Percentiles rank a stretch among this genome's conserved stretches.
These are phyloP conservation scores for Trachythela sp. DNA, from an alignment of 64 coral and sea anemone genomes.

Conservation along the genomic window DNA sequence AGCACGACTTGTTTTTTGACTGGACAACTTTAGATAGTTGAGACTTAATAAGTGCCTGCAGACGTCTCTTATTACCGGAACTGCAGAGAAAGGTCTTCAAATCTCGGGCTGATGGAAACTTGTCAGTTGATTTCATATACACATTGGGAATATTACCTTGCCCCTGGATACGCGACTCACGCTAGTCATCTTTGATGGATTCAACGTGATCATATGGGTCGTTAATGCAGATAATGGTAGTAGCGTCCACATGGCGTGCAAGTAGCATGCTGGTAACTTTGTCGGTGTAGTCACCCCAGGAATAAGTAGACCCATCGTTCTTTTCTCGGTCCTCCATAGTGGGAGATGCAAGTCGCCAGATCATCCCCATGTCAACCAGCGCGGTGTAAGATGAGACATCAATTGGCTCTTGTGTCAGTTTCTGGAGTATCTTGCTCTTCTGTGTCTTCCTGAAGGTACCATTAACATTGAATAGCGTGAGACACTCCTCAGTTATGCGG, in stretches of 20 bases:
- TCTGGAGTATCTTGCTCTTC: conserved; percentile 26
- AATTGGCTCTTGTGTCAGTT: neutral
- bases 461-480: neutral
- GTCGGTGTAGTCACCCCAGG: neutral
- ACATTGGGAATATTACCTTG: conserved; percentile 1
- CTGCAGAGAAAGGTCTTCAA: neutral
- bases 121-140: neutral
- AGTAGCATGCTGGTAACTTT: neutral
- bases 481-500: neutral
- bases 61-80: neutral
- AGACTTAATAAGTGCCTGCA: neutral
- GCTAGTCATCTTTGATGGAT: conserved; percentile 9
- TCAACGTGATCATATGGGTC: neutral
- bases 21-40: conserved; percentile 10
- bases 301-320: neutral
- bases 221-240: neutral
- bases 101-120: neutral
- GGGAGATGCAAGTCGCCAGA: neutral
- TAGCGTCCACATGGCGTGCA: neutral
- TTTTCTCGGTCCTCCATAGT: neutral
- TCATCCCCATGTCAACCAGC: conserved; percentile 18
- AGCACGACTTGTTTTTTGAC: neutral
- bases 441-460: conserved; percentile 16
- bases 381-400: neutral
- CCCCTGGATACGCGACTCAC: neutral